These are phyloP conservation scores for Caenorhabditis drosophilae DNA, from an alignment of 2,888 invertebrate species.

Conservation along the genomic window DNA sequence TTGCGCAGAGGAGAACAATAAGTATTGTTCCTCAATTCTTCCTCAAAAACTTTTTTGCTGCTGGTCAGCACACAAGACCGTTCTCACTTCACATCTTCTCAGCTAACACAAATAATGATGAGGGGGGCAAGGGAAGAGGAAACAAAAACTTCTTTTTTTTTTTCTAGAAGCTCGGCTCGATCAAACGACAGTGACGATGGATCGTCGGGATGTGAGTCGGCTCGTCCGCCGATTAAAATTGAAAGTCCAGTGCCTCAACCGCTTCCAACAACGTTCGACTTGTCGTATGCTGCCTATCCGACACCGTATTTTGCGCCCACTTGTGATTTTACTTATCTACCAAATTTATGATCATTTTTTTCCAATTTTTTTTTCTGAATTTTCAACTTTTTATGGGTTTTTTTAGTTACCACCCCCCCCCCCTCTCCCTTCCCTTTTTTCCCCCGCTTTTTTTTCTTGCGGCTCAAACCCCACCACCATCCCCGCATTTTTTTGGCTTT, in stretches of 20 bases:
- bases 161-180: slow-evolving; percentile 27
- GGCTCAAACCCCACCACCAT: no score
- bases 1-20: no score
- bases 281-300: slow-evolving; percentile 19
- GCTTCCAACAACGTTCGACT: slow-evolving; percentile 18
- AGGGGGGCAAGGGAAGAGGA: no score
- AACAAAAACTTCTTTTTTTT: no score
- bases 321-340: slow-evolving; percentile 34
- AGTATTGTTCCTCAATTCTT: no score
- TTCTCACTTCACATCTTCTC: no score
- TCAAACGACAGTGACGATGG: slow-evolving; percentile 51
- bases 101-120: no score
- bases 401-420: no score
- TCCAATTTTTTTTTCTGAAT: background rate
- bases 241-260: slow-evolving; percentile 24
- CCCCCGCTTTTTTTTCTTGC: background rate
- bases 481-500: no score
- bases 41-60: no score
- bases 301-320: slow-evolving; percentile 9
- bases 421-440: background rate
- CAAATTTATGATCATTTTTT: slow-evolving; percentile 21
- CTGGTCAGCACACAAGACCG: no score
- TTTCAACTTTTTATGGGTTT: slow-evolving; percentile 2
- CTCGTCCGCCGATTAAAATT: slow-evolving; percentile 18
- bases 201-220: slow-evolving; percentile 53